Conservation (phyloP, 2,888 invertebrate genomes). For the Tenthredo livida region DNA sequence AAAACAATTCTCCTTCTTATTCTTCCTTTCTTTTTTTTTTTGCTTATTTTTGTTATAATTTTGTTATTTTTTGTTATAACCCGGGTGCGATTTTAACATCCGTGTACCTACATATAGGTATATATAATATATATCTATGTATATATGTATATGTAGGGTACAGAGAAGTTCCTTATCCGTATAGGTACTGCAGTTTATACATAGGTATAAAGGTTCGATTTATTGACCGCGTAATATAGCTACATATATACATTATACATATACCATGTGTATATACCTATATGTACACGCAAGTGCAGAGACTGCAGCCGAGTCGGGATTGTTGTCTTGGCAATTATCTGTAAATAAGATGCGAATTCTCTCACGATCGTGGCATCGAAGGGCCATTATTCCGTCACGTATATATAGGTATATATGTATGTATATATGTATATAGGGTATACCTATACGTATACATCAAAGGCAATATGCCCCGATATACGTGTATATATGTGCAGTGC, state of each 20-base stretch:
- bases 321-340: constrained; percentile 17
- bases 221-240: neutral
- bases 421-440: no score
- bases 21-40: neutral
- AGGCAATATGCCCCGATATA: neutral
- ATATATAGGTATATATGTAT: no score
- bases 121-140: no score
- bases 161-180: neutral
- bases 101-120: neutral
- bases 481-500: neutral
- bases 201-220: neutral
- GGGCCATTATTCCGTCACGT: constrained; percentile 23
- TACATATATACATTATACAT: neutral
- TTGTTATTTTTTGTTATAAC: neutral
- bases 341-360: constrained; percentile 38
- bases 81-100: neutral
- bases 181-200: neutral
- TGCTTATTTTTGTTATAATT: no score
- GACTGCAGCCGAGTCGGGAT: neutral
- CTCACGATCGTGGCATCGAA: constrained; percentile 15
- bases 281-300: neutral
- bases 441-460: neutral
- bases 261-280: neutral
- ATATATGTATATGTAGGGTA: neutral
- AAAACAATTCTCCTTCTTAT: neutral